phyloP scores from a whole-genome alignment of 2,888 invertebrate species.

The Metopia argyrocephala region DNA sequence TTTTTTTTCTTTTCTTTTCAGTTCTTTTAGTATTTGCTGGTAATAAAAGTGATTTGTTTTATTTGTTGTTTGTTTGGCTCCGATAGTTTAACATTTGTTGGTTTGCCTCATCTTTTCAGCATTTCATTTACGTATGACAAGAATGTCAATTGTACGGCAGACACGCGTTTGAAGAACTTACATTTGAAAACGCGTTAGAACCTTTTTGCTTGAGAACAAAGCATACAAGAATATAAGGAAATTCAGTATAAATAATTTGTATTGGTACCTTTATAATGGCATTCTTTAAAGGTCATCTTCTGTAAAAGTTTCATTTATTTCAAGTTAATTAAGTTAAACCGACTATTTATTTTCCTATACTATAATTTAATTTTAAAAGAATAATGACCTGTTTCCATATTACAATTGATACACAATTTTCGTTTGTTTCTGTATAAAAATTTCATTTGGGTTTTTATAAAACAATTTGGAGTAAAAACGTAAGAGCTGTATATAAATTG shows the following conservation, averaged over 20 bases:
- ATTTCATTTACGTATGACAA: constrained; percentile 34
- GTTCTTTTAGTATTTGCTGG: constrained; percentile 25
- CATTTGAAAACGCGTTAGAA: constrained; percentile 41
- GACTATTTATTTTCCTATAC: too few relatives aligned
- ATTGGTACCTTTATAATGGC: background rate
- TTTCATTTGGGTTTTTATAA: too few relatives aligned
- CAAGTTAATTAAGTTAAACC: too few relatives aligned
- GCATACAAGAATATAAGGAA: constrained; percentile 5
- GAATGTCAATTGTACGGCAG: constrained; percentile 50
- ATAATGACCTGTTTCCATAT: too few relatives aligned
- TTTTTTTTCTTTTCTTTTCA: background rate
- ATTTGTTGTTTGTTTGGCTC: background rate
- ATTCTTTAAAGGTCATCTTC: background rate
- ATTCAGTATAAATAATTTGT: background rate
- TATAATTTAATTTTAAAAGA: too few relatives aligned
- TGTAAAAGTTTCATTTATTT: background rate
- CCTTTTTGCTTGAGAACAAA: constrained; percentile 13
- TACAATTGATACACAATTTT: too few relatives aligned
- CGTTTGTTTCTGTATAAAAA: too few relatives aligned
- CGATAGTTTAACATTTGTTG: background rate
- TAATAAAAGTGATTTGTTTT: constrained; percentile 44
- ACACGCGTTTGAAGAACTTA: constrained; percentile 39
- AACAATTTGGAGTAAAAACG: too few relatives aligned
- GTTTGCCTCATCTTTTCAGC: background rate
- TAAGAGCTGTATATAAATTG: too few relatives aligned